Percentiles rank a stretch among this genome's conserved stretches.
Conservation (phyloP, 2,113 vertebrate genomes). For the Anhinga rufa region DNA sequence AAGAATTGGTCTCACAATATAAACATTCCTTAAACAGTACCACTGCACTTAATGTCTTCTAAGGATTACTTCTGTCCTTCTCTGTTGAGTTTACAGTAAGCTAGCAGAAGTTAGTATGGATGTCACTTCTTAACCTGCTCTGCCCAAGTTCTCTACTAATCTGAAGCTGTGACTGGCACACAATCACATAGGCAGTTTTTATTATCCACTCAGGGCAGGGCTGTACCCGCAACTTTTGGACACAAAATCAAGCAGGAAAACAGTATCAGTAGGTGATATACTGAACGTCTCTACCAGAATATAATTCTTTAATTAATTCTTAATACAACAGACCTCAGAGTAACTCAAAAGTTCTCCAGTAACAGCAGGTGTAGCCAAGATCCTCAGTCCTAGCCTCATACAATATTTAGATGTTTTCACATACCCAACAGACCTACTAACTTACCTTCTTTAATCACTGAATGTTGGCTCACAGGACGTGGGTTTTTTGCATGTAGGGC, state of each 20-base stretch:
- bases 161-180: background rate
- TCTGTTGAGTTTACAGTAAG: background rate
- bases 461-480: background rate
- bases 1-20: background rate
- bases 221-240: background rate
- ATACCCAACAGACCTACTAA: background rate
- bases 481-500: background rate
- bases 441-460: background rate
- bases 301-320: background rate
- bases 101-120: background rate
- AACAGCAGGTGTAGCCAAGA: background rate
- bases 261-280: background rate
- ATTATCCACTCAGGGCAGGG: background rate
- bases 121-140: background rate
- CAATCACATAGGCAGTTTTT: background rate
- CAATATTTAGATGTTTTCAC: background rate
- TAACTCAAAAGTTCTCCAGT: background rate
- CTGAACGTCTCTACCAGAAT: background rate
- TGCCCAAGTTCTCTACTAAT: accelerated
- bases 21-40: background rate
- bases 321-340: background rate
- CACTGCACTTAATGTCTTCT: background rate
- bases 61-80: background rate
- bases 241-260: background rate
- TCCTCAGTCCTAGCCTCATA: background rate